Conservation (phyloP, 2,797 vertebrate species). For the Myotis pilosus region DNA sequence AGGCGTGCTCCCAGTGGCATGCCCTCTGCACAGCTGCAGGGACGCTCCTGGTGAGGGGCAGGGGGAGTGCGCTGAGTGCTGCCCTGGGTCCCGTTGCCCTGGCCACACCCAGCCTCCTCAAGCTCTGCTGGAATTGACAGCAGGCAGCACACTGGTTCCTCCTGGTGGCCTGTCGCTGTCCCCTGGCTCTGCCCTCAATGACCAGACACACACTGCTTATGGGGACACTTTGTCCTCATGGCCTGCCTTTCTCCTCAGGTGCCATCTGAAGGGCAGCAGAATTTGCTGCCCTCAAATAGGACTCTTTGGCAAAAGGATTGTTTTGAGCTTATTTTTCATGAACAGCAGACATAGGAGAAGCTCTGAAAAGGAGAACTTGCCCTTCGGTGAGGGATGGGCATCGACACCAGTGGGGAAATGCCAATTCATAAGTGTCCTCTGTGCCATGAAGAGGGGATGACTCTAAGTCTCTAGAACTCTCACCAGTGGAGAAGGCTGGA, state of each 20-base stretch:
- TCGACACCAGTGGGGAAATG: background rate
- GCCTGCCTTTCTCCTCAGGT: background rate
- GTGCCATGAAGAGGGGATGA: background rate
- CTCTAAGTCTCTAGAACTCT: background rate
- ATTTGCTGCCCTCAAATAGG: background rate
- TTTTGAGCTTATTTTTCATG: background rate
- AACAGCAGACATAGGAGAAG: background rate
- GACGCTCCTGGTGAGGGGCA: too few species aligned
- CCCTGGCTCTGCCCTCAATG: background rate
- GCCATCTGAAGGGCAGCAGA: background rate
- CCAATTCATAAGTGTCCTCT: background rate
- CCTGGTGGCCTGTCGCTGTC: background rate
- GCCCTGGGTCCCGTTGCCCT: accelerated
- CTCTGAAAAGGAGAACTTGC: background rate
- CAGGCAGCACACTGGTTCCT: background rate
- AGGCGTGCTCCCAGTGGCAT: background rate
- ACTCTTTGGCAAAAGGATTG: background rate
- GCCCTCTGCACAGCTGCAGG: background rate
- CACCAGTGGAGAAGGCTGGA: background rate
- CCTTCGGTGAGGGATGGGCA: background rate
- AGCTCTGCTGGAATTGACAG: background rate
- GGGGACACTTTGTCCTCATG: background rate
- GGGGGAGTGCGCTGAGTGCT: accelerated
- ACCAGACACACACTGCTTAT: background rate
- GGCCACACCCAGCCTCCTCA: background rate